Percentiles rank a stretch among this genome's conserved stretches.
Evolutionary conservation across 2,797 vertebrate genomes (phyloP).

Genomic region (Eleutherodactylus coqui): DNA sequence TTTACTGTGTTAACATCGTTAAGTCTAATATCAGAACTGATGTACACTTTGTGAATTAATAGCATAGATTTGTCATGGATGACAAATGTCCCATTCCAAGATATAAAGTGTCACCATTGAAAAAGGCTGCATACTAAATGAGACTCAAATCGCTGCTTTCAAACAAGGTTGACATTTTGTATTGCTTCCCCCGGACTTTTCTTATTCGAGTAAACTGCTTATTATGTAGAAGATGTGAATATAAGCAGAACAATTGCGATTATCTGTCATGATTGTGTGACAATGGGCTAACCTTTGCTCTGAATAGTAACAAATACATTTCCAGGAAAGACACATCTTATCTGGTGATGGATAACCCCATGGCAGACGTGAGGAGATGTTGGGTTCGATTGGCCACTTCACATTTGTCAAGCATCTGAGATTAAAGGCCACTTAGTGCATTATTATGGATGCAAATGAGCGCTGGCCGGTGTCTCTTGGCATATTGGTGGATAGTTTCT

Average conservation of each 20-base stretch:
- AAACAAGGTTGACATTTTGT: slow-evolving; percentile 28
- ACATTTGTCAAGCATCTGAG: slow-evolving; percentile 48
- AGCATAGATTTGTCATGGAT: neutral
- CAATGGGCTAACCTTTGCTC: slow-evolving; percentile 30
- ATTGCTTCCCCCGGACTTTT: neutral
- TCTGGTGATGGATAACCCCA: slow-evolving; percentile 41
- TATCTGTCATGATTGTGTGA: slow-evolving; percentile 44
- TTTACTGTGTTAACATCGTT: neutral
- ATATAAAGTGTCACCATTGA: slow-evolving; percentile 15
- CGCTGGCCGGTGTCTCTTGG: slow-evolving; percentile 20
- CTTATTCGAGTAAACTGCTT: slow-evolving; percentile 32
- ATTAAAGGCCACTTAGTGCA: slow-evolving; percentile 48
- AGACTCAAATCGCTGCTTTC: slow-evolving; percentile 7
- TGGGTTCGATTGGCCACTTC: slow-evolving; percentile 43
- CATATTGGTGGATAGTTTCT: slow-evolving; percentile 50
- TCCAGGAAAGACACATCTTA: slow-evolving; percentile 35
- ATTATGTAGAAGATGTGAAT: slow-evolving; percentile 52
- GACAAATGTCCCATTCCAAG: slow-evolving; percentile 3
- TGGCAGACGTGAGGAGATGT: slow-evolving; percentile 42
- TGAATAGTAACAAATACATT: slow-evolving; percentile 47
- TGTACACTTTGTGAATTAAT: neutral
- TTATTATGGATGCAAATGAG: slow-evolving; percentile 61
- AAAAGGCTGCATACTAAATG: neutral
- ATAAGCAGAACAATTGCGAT: slow-evolving; percentile 26
- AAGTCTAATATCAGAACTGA: neutral